Evolutionary conservation across 1,140 invertebrate species (phyloP), one percentile per base, ranked within the genome.

Genomic region (Platyscapa corneri): DNA sequence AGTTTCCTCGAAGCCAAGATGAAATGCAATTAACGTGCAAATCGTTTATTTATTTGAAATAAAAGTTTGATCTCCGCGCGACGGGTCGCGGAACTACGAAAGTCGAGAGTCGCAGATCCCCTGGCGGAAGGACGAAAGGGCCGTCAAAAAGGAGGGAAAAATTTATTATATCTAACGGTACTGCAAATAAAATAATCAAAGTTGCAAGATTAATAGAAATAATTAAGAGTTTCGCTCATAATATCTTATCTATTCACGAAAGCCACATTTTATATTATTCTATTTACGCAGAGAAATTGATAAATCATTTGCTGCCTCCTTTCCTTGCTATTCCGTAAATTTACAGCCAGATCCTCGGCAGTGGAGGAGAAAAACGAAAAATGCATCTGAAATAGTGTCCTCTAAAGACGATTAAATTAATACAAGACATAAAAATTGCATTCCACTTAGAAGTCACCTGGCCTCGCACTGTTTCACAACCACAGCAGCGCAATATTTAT

Each of bases 331-430:
- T 42, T 42, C 39, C 8, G 18, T 27, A 27, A 74, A 74, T 74
- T 74, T 74, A 74, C 70, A 74, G 12, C 20, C 39, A 1, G 39
- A n/a, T 20, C 34, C 16, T 20, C 27, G 37, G 37, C 65, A n/a
- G 12, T 10, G n/a, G 18, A 39, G 37, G 42, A n/a, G 23, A n/a
- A 27, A 42, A 42, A 42, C 10, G 37, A 39, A 74, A 74, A 74
- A 74, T 27, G 5, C 34, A 32, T 32, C 65, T 56, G 23, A 49
- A 77, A 77, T 34, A 10, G 30, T 77, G n/a, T 56, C 79, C 46
- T 82, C 67, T 34, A 82, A 72, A 65, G 42, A 34, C 67, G 65
- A 82, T 74, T 53, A 56, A 74, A 82, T 82, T 65, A 72, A 56
- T n/a, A 82, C 3, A 39, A 34, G 67, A 3, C 46, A 65, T 56